phyloP scores from a whole-genome alignment of 2,113 vertebrate genomes.

The Peromyscus maniculatus region DNA sequence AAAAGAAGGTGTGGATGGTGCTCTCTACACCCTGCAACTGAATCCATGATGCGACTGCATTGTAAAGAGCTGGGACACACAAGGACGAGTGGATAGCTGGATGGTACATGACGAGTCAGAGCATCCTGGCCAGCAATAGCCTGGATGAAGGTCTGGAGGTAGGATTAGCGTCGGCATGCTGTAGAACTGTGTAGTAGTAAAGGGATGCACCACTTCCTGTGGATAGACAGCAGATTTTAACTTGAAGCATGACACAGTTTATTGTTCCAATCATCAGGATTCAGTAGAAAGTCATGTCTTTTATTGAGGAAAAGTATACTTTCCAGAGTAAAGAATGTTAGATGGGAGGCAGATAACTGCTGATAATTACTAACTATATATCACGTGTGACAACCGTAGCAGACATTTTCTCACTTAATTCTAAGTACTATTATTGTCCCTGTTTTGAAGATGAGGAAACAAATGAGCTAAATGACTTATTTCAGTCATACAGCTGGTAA shows the following conservation, averaged over 20 bases:
- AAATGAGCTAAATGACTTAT: background rate
- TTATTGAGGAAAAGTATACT: background rate
- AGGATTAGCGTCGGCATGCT: background rate
- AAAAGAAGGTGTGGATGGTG: background rate
- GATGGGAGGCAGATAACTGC: background rate
- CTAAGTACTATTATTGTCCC: background rate
- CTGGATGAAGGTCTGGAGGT: background rate
- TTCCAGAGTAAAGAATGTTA: background rate
- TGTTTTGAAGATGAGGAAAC: constrained; percentile 7
- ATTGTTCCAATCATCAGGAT: background rate
- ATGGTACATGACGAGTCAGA: background rate
- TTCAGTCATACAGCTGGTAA: background rate
- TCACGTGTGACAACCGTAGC: background rate
- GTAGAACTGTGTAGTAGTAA: background rate
- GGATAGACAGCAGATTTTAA: background rate
- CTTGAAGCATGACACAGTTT: background rate
- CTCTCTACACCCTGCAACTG: background rate
- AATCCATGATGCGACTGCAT: background rate
- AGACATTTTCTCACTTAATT: constrained; percentile 19
- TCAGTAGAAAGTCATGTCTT: background rate
- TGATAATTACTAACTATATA: background rate
- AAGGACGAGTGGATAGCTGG: background rate
- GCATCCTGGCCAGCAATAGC: background rate
- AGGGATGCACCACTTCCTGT: background rate
- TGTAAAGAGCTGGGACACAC: background rate